Conservation (phyloP, 2,888 invertebrate species). For the Habroteleia sp. region DNA sequence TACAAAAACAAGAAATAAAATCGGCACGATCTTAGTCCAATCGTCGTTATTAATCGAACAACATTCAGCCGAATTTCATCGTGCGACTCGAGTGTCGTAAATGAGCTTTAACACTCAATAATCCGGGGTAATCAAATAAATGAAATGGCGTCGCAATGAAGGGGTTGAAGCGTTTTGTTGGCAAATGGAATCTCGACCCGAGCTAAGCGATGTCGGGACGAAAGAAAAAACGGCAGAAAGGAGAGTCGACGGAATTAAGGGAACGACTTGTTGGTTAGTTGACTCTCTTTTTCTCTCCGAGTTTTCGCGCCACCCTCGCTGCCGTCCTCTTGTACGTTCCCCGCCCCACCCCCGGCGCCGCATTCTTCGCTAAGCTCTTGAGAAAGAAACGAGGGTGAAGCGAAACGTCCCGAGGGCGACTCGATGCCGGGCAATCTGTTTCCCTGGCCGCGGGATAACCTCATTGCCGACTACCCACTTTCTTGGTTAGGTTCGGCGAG, state of each 20-base stretch:
- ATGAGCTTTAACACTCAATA: slow-evolving; percentile 53
- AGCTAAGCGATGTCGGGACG: slow-evolving; percentile 55
- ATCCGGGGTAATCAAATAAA: slow-evolving; percentile 44
- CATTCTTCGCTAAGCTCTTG: slow-evolving; percentile 61
- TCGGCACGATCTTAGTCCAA: too few species aligned
- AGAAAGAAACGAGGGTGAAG: slow-evolving; percentile 81
- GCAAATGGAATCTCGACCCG: slow-evolving; percentile 47
- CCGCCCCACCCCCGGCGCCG: neutral
- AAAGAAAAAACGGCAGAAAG: slow-evolving; percentile 60
- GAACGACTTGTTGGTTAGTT: slow-evolving; percentile 78
- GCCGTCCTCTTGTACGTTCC: slow-evolving; percentile 20
- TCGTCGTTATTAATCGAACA: slow-evolving; percentile 10
- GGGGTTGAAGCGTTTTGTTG: slow-evolving; percentile 49
- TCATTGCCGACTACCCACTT: slow-evolving; percentile 68
- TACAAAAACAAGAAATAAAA: slow-evolving; percentile 23
- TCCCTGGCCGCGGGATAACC: slow-evolving; percentile 80
- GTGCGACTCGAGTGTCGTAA: slow-evolving; percentile 19
- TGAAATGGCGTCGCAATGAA: slow-evolving; percentile 38
- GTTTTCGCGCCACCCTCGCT: slow-evolving; percentile 49
- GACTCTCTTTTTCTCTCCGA: slow-evolving; percentile 67
- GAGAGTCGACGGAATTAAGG: slow-evolving; percentile 74
- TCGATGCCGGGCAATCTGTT: slow-evolving; percentile 80
- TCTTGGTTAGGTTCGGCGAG: slow-evolving; percentile 66
- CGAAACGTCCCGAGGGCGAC: slow-evolving; percentile 80
- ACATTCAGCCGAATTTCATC: slow-evolving; percentile 21